Base-by-base conservation (phyloP, 2,888 invertebrate genomes). In the Agrenia bidenticulata region DNA sequence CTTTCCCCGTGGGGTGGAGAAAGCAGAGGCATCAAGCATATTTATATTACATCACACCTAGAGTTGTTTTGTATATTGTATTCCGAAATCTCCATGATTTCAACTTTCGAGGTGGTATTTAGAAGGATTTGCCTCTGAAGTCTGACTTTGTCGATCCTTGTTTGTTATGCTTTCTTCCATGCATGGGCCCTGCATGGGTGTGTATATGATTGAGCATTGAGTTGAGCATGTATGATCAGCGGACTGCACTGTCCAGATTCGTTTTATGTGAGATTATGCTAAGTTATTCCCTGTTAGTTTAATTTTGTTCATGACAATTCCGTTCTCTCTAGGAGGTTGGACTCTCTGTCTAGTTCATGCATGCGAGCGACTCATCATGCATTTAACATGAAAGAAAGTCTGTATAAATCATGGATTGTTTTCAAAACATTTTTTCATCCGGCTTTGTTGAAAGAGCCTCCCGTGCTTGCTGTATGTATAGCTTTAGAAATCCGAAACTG, bases 381-480 rank as follows among this genome's bases (percentile, higher is more conserved):
- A 51, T 51, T 51, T 51, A 51, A 51, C 51, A 51, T 51, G 15
- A 51, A 51, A 24, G 21, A 23, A 51, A 51, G 17, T 51, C 5
- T 15, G 9, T 13, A 51, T 21, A 21, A 7, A 51, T 21, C 23
- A 21, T 21, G 51, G 23, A 51, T 51, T 51, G 15, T 15, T 15
- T 24, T 51, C 9, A 19, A 19, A 51, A 51, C 19, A 51, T 19
- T 51, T 51, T 32, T 32, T 11, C 32, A n/a, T n/a, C n/a, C n/a
- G n/a, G n/a, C n/a, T n/a, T n/a, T n/a, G n/a, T n/a, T n/a, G n/a
- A n/a, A n/a, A n/a, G n/a, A n/a, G n/a, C n/a, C n/a, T n/a, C n/a
- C n/a, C n/a, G n/a, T n/a, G n/a, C n/a, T n/a, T n/a, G n/a, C n/a
- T n/a, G n/a, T n/a, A n/a, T n/a, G n/a, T n/a, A n/a, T n/a, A n/a